Base-by-base conservation (phyloP, 2,113 vertebrate genomes). In the Amphiprion ocellaris region DNA sequence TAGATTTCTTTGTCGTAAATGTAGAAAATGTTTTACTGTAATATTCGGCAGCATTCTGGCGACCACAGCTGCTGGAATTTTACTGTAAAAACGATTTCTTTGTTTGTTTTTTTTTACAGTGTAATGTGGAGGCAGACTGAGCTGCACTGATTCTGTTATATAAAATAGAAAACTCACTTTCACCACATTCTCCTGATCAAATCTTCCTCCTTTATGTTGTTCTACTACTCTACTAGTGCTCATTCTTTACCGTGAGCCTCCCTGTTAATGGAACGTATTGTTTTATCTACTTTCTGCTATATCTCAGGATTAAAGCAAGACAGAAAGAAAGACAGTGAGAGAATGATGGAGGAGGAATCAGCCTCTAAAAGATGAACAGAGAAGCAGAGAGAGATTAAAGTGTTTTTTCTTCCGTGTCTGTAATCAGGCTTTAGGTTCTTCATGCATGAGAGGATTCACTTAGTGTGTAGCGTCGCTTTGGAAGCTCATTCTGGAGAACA, bases 231-330 rank as follows among this genome's bases (percentile, higher is more conserved):
- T 6, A 5, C 33, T 24, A 62, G 44, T 24, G 55, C 64, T 67
- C 47, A 14, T 63, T 76, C 78, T 86, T 83, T 84, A 77, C 69
- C 61, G 61, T 41, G 53, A 70, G 63, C 53, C 69, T 62, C 28
- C 39, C n/a, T 6, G 46, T 72, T 74, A 74, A 79, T 68, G 54
- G 49, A 53, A 82, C 53, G 41, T 53, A 44, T 55, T 68, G 75
- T 69, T 74, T 77, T 53, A 54, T 16, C 46, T 26, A 76, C 54
- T 83, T 70, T 82, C 23, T 73, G 53, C 21, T 61, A n/a, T 46
- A 74, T 73, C 74, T 77, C 46, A 9, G 67, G 76, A 84, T 80
- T 69, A 54, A 69, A 82, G 49, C 24, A 56, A 74, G 68, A 58
- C 0, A 8, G 26, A 63, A 52, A 26, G 17, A 49, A 65, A 39